Conservation (phyloP, 2,797 vertebrate species). For the Spondyliosoma cantharus region DNA sequence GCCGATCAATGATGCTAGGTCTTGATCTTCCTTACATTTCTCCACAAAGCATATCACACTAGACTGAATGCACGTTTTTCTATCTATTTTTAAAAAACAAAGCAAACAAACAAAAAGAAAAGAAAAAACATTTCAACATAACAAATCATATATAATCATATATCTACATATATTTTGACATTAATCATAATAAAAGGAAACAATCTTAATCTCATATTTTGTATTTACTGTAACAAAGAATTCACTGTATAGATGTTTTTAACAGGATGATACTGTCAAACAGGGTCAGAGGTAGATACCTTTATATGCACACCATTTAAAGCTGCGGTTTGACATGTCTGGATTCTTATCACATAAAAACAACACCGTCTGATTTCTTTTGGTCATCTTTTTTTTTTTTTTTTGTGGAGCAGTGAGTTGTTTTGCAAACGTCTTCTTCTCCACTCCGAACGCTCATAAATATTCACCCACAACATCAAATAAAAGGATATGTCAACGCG, state of each 20-base stretch:
- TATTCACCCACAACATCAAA: constrained; percentile 57
- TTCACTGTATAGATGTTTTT: not conserved
- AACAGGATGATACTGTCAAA: not conserved
- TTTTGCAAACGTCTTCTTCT: constrained; percentile 38
- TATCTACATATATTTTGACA: too few relatives aligned
- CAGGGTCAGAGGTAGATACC: not conserved
- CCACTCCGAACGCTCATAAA: constrained; percentile 43
- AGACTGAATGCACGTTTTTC: not conserved
- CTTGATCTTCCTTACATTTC: too few relatives aligned
- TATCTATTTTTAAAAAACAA: too few relatives aligned
- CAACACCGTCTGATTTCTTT: not conserved
- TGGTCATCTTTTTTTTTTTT: constrained; percentile 25
- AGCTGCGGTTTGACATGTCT: not conserved
- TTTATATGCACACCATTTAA: not conserved
- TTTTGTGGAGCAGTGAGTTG: constrained; percentile 11
- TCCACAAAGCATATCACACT: not conserved
- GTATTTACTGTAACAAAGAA: not conserved
- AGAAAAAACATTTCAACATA: too few relatives aligned
- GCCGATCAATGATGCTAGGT: not conserved
- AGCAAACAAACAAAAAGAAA: too few relatives aligned
- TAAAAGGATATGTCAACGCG: constrained; percentile 33
- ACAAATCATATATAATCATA: too few relatives aligned
- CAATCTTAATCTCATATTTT: not conserved
- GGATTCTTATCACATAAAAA: constrained; percentile 11
- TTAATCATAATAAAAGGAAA: not conserved